Conservation (phyloP, 2,113 vertebrate genomes). For the Pollachius pollachius region DNA sequence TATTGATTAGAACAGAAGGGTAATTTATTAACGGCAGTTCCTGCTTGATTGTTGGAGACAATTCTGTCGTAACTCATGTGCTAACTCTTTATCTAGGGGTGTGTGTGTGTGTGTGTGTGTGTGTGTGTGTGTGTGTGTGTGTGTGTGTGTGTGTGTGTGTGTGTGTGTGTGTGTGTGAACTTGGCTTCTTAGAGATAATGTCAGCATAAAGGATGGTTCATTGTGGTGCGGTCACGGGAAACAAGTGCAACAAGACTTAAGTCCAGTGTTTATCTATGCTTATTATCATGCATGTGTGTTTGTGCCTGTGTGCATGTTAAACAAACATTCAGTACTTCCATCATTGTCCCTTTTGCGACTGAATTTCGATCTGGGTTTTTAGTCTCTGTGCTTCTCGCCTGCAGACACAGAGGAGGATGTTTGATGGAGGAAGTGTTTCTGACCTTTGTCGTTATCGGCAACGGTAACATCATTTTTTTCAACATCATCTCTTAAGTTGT, state of each 20-base stretch:
- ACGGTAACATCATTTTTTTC: slow-evolving; percentile 47
- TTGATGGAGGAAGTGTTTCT: slow-evolving; percentile 42
- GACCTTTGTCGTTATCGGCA: slow-evolving; percentile 34
- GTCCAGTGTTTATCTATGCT: not conserved
- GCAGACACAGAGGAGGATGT: slow-evolving; percentile 42
- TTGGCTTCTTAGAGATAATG: slow-evolving; percentile 32
- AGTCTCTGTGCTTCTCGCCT: slow-evolving; percentile 7
- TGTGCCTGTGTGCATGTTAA: not conserved
- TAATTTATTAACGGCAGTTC: slow-evolving; percentile 6
- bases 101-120: too few species aligned
- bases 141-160: slow-evolving; percentile 4
- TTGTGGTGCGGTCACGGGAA: slow-evolving; percentile 1
- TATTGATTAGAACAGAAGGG: slow-evolving; percentile 39
- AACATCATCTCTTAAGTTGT: slow-evolving; percentile 6
- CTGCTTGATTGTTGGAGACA: slow-evolving; percentile 28
- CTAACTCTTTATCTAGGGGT: slow-evolving; percentile 27
- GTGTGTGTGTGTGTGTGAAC: slow-evolving; percentile 13
- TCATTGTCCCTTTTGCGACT: not conserved
- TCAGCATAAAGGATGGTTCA: slow-evolving; percentile 17
- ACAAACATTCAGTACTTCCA: not conserved
- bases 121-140: not conserved
- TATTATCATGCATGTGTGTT: not conserved
- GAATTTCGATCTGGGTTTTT: slow-evolving; percentile 1
- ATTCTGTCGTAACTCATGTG: slow-evolving; percentile 15
- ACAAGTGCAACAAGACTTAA: slow-evolving; percentile 2